Base-by-base conservation (phyloP, 2,113 vertebrate genomes). In the Stictonetta naevosa region DNA sequence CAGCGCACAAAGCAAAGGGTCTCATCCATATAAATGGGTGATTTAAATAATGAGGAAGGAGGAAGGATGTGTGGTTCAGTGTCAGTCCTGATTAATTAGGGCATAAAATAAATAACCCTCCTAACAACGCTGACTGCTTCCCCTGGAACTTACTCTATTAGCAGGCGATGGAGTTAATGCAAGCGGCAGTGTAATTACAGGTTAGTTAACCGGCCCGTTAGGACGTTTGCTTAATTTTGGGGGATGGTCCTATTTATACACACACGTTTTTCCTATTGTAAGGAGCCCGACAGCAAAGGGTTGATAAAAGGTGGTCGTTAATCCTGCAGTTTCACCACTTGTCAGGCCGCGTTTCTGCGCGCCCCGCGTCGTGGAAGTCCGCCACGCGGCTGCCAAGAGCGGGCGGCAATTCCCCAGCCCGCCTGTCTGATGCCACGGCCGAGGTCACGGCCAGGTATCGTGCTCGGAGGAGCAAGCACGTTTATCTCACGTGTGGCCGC, bases 1-100 rank as follows among this genome's bases (percentile, higher is more conserved):
- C 98, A 98, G 98, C 98, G 98, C 98, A 98, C 96, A 96, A 97
- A 97, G 98, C 97, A 97, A 95, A 97, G 97, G 98, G 96, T 91
- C 94, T 98, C 97, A 98, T 98, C 98, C 98, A 98, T 98, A 98
- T 98, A 99, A 99, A 99, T 98, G 97, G 97, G 88, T 98, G 98
- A 99, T 99, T 99, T 99, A 98, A 98, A 98, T 99, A 99, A 99
- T 98, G 98, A 99, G 98, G 97, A 98, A 98, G 97, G 98, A 98
- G 98, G 98, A 99, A 98, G 98, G 98, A 98, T 98, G 98, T n/a
- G n/a, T 99, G 98, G 98, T 98, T 98, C 97, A 95, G 96, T 99
- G 99, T 99, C 99, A 98, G 97, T 98, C 98, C 98, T 99, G 98
- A 99, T 99, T 99, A 99, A 99, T 99, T 99, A 98, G 98, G 98